phyloP scores from a whole-genome alignment of 35 echinoderm and acorn worm genomes.

The Ophiothrix spiculata region DNA sequence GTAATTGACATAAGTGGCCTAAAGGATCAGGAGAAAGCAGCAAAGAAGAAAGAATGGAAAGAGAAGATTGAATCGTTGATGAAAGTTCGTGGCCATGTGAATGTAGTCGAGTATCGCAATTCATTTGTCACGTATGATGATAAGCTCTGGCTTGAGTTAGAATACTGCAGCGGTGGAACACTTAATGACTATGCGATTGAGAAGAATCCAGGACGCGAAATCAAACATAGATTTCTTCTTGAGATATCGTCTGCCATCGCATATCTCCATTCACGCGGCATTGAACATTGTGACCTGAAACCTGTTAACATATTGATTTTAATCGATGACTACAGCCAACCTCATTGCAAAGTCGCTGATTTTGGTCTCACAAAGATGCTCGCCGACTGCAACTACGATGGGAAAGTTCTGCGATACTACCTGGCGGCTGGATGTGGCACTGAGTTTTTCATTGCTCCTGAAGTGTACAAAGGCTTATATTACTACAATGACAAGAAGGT shows the following conservation, averaged over 20 bases:
- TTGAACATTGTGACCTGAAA: not conserved
- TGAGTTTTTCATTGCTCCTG: not conserved
- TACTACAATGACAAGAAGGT: not conserved
- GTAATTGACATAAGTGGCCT: not conserved
- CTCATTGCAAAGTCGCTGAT: not conserved
- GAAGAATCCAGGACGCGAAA: not conserved
- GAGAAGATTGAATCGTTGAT: not conserved
- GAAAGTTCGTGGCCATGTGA: not conserved
- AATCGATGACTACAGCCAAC: not conserved
- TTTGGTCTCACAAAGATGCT: not conserved
- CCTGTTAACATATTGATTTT: not conserved
- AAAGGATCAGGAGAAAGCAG: not conserved
- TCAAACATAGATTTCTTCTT: not conserved
- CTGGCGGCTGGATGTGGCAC: not conserved
- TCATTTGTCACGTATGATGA: not conserved
- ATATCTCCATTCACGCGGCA: not conserved
- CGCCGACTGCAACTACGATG: not conserved
- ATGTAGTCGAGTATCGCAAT: not conserved
- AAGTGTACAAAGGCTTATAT: no score
- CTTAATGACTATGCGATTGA: conserved; percentile 1
- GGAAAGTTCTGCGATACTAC: not conserved
- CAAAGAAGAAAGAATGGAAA: not conserved
- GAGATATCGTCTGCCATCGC: not conserved
- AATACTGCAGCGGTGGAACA: not conserved
- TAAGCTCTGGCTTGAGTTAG: not conserved